Conservation (phyloP, 2,113 vertebrate species). For the Leptobrachium ailaonicum region DNA sequence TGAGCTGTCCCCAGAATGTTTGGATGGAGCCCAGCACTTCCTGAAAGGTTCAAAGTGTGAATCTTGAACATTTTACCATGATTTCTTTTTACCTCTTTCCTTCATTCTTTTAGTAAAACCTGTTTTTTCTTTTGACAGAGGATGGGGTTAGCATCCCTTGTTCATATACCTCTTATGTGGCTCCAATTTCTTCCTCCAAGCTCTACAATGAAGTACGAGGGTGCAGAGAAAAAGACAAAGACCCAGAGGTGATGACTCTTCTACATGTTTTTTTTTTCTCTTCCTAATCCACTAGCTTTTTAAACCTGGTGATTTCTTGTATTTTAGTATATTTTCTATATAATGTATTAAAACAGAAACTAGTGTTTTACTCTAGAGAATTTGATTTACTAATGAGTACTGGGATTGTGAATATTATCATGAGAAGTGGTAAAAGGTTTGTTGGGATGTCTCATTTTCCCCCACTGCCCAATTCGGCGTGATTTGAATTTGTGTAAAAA, state of each 20-base stretch:
- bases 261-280: not conserved
- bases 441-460: too few relatives aligned
- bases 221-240: constrained; percentile 86
- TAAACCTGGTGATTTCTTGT: too few relatives aligned
- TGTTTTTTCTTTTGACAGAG: constrained; percentile 59
- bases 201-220: constrained; percentile 89
- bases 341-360: too few relatives aligned
- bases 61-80: not conserved
- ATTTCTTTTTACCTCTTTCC: not conserved
- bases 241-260: constrained; percentile 66
- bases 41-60: constrained; percentile 74
- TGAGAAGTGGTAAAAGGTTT: too few relatives aligned
- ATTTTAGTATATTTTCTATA: too few relatives aligned
- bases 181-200: constrained; percentile 91
- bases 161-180: constrained; percentile 86
- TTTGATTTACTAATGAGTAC: too few relatives aligned
- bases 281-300: not conserved
- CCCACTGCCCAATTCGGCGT: too few relatives aligned
- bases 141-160: constrained; percentile 87
- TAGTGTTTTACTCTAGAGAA: too few relatives aligned
- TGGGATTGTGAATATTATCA: too few relatives aligned
- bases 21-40: constrained; percentile 89
- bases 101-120: not conserved
- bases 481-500: too few relatives aligned
- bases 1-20: constrained; percentile 88